These are phyloP conservation scores for Leptinotarsa haldemani DNA, from an alignment of 2,888 invertebrate species.

Conservation along the genomic window DNA sequence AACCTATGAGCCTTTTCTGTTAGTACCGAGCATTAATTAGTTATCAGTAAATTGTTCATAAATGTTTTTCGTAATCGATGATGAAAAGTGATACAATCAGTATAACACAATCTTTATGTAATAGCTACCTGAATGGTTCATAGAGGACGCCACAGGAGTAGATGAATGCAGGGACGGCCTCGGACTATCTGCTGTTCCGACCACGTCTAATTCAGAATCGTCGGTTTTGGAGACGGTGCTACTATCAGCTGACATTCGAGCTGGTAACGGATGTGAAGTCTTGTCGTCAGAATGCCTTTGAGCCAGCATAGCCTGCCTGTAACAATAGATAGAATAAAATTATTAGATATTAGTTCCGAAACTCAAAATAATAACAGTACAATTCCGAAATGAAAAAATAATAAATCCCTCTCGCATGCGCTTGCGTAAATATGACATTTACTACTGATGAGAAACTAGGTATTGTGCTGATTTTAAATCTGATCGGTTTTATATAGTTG, in stretches of 20 bases:
- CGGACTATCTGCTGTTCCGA: constrained; percentile 87
- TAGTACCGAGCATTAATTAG: no score
- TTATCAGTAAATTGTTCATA: no score
- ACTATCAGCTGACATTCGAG: constrained; percentile 66
- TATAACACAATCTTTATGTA: not conserved
- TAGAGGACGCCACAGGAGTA: constrained; percentile 58
- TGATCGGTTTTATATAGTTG: no score
- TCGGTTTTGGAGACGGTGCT: constrained; percentile 75
- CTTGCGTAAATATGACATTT: no score
- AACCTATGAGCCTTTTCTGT: not conserved
- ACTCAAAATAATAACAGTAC: not conserved
- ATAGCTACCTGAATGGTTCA: constrained; percentile 60
- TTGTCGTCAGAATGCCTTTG: constrained; percentile 70
- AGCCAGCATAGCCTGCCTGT: constrained; percentile 80
- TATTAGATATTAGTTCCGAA: constrained; percentile 48
- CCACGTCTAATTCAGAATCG: constrained; percentile 90
- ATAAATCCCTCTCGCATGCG: no score
- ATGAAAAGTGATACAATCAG: no score
- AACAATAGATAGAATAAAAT: constrained; percentile 60
- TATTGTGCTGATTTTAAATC: no score
- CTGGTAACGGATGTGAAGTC: constrained; percentile 66
- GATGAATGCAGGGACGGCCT: constrained; percentile 71
- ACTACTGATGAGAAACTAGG: no score
- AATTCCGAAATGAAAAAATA: no score
- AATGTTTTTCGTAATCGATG: no score